Base-by-base conservation (phyloP, 2,797 vertebrate genomes). In the Halcyon leucocephala region DNA sequence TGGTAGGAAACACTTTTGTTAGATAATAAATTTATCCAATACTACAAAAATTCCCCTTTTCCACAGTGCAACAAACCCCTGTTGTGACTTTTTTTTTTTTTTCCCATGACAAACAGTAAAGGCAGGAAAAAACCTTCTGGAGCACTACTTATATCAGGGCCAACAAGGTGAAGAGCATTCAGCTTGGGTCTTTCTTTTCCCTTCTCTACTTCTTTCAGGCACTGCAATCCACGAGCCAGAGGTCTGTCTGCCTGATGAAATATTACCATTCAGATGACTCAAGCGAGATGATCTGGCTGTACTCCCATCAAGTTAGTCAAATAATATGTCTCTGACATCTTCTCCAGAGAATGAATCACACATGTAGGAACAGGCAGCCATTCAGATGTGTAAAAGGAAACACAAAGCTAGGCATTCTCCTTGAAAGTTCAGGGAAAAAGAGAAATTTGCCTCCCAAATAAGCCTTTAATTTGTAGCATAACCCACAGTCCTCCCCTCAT, bases 381-480 rank as follows among this genome's bases (percentile, higher is more conserved):
- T 72, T 86, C 94, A 79, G 70, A 46, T 0, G 1, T n/a, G 37
- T 17, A 7, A 64, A 83, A 69, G 33, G 48, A 81, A 61, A 72
- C 61, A 90, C 72, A 90, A 70, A 92, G 44, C 62, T 28, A 16
- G 26, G 54, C 51, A 84, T 79, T 94, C 66, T 78, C 39, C 90
- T 58, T 57, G 12, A 39, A 76, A 93, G 66, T 61, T 87, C 19
- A n/a, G 28, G 22, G 16, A 12, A 31, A 67, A 55, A 58, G 39
- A 44, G 17, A 74, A 60, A 69, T 73, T 14, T 89, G 70, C 62
- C 37, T 76, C 66, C 54, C 21, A 74, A 28, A 18, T 4, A 73
- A 88, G 28, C 44, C 48, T 65, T 74, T 49, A 26, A 72, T 64
- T 86, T 65, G 21, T 14, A 54, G 61, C 1, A 0, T 41, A 89